Evolutionary conservation across 2,888 invertebrate species (phyloP), one percentile per base, ranked within the genome.

Genomic region (Trileptium ribeirensis): DNA sequence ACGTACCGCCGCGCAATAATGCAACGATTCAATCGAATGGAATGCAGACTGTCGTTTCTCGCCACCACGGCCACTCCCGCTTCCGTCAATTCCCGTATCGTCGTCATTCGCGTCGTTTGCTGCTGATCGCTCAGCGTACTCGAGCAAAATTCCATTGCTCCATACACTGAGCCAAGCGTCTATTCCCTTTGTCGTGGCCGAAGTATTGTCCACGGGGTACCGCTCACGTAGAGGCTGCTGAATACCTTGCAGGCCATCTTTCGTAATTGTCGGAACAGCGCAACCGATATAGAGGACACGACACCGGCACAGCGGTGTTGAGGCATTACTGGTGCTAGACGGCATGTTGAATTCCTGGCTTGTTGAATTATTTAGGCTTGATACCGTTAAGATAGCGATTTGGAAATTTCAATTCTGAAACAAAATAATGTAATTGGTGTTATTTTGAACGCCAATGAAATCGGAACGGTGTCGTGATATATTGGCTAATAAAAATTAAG

Each of bases 131-230:
- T 97, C 97, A 40, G 97, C 94, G 89, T 98, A 98, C 91, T 98
- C 97, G 85, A 99, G 85, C 79, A 91, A 88, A 84, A 99, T 93
- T 78, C 98, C 98, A 89, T 97, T 97, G 84, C 95, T 95, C 95
- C 96, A 97, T 79, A 99, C 96, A 85, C 95, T 95, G 80, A 98
- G 91, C 95, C 96, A 96, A 85, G 97, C 95, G 90, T 96, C 95
- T 87, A 96, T 94, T 87, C 98, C 95, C 88, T 94, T 92, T 2
- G 79, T 38, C 3, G 67, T 15, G 2, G 2, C 31, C 31, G 86
- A 84, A 78, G 87, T 87, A 37, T 96, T 95, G 90, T 95, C 95
- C 85, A 96, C 95, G 82, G 97, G 96, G 90, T 99, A 99, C 82
- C 97, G 91, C 87, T 97, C 97, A 86, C 95, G 93, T 86, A 99